phyloP scores from a whole-genome alignment of 2,888 invertebrate genomes.

The Meandrusa payeni region DNA sequence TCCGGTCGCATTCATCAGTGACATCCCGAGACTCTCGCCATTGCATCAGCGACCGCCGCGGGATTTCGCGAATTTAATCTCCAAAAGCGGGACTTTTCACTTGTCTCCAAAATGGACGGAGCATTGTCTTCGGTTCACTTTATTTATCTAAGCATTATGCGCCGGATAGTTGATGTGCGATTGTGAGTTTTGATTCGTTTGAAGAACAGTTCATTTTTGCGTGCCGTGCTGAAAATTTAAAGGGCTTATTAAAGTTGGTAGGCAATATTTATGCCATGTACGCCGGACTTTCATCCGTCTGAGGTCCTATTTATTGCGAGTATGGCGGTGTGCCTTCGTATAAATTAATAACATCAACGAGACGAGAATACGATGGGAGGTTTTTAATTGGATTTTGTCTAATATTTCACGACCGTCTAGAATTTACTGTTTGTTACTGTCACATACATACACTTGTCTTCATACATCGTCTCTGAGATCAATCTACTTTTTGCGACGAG shows the following conservation, averaged over 20 bases:
- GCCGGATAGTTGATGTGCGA: neutral
- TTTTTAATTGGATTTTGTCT: constrained; percentile 37
- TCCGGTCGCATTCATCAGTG: constrained; percentile 57
- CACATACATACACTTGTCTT: constrained; percentile 23
- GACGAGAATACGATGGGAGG: constrained; percentile 32
- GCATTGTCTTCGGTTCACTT: constrained; percentile 55
- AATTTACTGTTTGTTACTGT: constrained; percentile 19
- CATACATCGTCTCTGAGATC: constrained; percentile 16
- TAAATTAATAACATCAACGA: constrained; percentile 61
- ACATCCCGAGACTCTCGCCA: constrained; percentile 51
- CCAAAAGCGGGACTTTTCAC: constrained; percentile 58
- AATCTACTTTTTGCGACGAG: constrained; percentile 5
- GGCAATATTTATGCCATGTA: constrained; percentile 61
- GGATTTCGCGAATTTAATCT: constrained; percentile 69
- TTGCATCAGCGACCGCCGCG: constrained; percentile 56
- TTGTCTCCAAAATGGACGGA: constrained; percentile 69
- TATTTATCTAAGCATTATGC: constrained; percentile 20
- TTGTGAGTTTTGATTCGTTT: neutral
- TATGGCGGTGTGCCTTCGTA: constrained; percentile 53
- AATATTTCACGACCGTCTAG: constrained; percentile 29
- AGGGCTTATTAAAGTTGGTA: constrained; percentile 29
- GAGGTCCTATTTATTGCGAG: constrained; percentile 64
- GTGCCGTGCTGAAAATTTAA: constrained; percentile 16
- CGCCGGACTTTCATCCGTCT: constrained; percentile 61
- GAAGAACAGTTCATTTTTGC: constrained; percentile 3